These are phyloP conservation scores for Ceratina calcarata DNA, from an alignment of 1,140 invertebrate genomes.

Conservation along the genomic window DNA sequence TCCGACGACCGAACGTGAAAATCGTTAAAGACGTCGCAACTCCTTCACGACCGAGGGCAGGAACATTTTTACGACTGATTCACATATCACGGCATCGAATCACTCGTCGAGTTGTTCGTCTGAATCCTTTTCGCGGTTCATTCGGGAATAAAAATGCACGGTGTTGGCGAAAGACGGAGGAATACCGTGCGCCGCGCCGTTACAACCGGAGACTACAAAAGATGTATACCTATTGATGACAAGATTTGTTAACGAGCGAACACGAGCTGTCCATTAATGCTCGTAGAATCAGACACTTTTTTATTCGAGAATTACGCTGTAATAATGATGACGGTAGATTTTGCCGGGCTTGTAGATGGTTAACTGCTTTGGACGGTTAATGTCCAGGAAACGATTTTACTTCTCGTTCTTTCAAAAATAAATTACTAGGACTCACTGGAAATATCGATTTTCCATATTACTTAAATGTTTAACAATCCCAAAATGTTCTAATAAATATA, in stretches of 20 bases:
- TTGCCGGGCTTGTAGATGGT: not conserved
- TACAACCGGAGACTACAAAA: constrained; percentile 32
- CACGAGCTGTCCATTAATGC: constrained; percentile 65
- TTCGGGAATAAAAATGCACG: constrained; percentile 39
- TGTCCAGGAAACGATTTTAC: not conserved
- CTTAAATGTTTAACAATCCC: too few species aligned
- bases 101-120: constrained; percentile 44
- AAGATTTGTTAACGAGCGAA: constrained; percentile 62
- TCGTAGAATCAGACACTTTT: constrained; percentile 47
- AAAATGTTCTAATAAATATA: too few species aligned
- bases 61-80: constrained; percentile 68
- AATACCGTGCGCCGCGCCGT: not conserved
- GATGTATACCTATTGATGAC: constrained; percentile 25
- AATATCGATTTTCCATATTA: too few species aligned
- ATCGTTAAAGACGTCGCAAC: constrained; percentile 56
- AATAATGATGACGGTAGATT: constrained; percentile 29
- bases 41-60: constrained; percentile 30
- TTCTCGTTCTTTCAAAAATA: not conserved
- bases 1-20: constrained; percentile 60
- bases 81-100: constrained; percentile 62
- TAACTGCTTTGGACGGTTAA: not conserved
- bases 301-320: constrained; percentile 52
- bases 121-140: constrained; percentile 23
- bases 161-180: constrained; percentile 27
- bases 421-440: too few species aligned